Base-by-base conservation (phyloP, 2,888 invertebrate species). In the Drosophila seclusa region DNA sequence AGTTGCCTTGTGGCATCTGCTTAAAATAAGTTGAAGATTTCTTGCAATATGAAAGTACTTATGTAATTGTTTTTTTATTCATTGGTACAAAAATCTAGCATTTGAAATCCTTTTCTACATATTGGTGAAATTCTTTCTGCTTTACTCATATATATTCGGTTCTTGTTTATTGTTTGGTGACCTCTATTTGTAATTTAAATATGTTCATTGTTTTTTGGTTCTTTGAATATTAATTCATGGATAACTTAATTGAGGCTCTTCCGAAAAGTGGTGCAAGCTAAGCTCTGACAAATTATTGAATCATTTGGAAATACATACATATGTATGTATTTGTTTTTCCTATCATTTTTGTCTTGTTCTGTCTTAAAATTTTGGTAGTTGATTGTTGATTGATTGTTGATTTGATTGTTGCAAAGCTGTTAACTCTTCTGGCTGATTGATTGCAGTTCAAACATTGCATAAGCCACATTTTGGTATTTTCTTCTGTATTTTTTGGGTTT, bases 1-100 rank as follows among this genome's bases (percentile, higher is more conserved):
- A 27, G 6, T 32, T 68, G 69, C 32, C 57, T 29, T 24, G 13
- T 8, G 32, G 38, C 38, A 32, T 49, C 32, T 69, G 38, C 38
- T 38, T 29, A 18, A 38, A 40, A 69, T 27, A 27, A 57, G 4
- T 29, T 21, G 18, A 13, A n/a, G 10, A 53, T 31, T 32, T 31
- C 6, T 38, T 7, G 21, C 29, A 36, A 29, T 21, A 36, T 50
- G 13, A 29, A 13, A 4, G 21, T 27, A 18, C 10, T 49, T 18
- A 6, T 8, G 8, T 16, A 2, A 16, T 45, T 45, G 32, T 18
- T 45, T 1, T 21, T 0, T 21, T 42, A 11, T 42, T 42, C 40
- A 40, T 42, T 13, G 2, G 2, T n/a, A 13, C 21, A 13, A 6
- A 13, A 21, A 42, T 21, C 2, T 2, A 13, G 11, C 42, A 24